Conservation (phyloP, 2,113 vertebrate species). For the Beaufortia kweichowensis region DNA sequence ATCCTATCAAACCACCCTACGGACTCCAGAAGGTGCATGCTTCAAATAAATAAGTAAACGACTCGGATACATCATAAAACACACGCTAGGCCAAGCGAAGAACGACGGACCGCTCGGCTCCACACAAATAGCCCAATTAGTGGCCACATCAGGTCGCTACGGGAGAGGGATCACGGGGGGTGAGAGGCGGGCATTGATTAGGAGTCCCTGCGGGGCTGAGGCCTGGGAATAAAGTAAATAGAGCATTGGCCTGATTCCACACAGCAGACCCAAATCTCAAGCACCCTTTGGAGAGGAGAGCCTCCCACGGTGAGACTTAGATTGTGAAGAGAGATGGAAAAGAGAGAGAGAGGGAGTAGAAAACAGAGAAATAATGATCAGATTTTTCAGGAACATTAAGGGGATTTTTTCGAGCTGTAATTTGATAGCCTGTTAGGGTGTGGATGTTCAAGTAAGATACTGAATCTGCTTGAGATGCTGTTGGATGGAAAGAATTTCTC, state of each 20-base stretch:
- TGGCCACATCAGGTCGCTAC: slow-evolving; percentile 40
- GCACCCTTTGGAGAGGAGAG: slow-evolving; percentile 31
- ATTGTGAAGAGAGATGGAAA: slow-evolving; percentile 41
- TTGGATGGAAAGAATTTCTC: background rate
- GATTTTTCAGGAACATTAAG: slow-evolving; percentile 10
- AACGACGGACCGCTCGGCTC: slow-evolving; percentile 27
- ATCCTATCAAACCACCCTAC: slow-evolving; percentile 41
- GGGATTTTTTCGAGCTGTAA: background rate
- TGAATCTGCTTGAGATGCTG: background rate
- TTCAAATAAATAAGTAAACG: slow-evolving; percentile 43
- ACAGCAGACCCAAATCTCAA: slow-evolving; percentile 21
- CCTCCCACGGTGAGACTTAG: slow-evolving; percentile 37
- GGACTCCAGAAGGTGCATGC: slow-evolving; percentile 38
- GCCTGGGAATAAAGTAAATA: slow-evolving; percentile 45
- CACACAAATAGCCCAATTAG: slow-evolving; percentile 48
- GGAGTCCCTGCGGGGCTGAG: slow-evolving; percentile 24
- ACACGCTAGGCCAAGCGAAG: slow-evolving; percentile 4
- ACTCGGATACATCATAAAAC: slow-evolving; percentile 44
- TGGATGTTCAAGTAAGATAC: background rate
- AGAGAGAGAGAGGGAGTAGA: slow-evolving; percentile 27
- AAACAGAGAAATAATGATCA: slow-evolving; percentile 48
- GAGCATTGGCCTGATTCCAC: slow-evolving; percentile 39
- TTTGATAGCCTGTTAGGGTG: background rate
- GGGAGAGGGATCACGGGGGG: slow-evolving; percentile 32
- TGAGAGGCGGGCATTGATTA: slow-evolving; percentile 45